Percentiles rank a stretch among this genome's conserved stretches.
Conservation (phyloP, 2,888 invertebrate species). For the Oxystoma pomonae region DNA sequence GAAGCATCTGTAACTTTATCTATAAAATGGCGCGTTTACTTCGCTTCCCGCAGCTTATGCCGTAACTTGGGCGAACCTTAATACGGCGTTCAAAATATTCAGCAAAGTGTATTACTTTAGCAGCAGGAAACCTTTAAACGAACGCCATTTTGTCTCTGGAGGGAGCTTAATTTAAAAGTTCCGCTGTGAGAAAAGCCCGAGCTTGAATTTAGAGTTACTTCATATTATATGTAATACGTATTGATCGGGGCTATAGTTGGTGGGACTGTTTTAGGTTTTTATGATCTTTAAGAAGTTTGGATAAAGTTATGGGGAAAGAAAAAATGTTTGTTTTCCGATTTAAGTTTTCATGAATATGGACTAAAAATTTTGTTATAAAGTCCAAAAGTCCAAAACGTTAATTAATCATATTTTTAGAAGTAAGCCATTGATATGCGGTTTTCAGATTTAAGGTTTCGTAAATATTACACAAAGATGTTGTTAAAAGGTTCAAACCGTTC, state of each 20-base stretch:
- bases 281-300: too few species aligned
- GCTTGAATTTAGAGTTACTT: conserved; percentile 30
- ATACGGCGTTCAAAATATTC: conserved; percentile 40
- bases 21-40: conserved; percentile 44
- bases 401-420: too few species aligned
- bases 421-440: too few species aligned
- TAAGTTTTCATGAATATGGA: too few species aligned
- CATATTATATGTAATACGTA: conserved; percentile 15
- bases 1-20: conserved; percentile 17
- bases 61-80: conserved; percentile 36
- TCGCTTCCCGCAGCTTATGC: conserved; percentile 34
- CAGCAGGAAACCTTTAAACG: conserved; percentile 20
- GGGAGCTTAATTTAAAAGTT: conserved; percentile 46
- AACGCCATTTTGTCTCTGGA: conserved; percentile 45
- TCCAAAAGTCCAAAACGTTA: too few species aligned
- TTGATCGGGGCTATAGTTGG: neutral
- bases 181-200: conserved; percentile 36
- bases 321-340: too few species aligned
- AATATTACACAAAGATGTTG: too few species aligned
- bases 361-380: too few species aligned
- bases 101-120: conserved; percentile 41
- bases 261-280: too few species aligned
- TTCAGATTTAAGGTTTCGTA: too few species aligned
- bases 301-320: too few species aligned
- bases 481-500: too few species aligned